Percentiles rank a stretch among this genome's conserved stretches.
phyloP scores from a whole-genome alignment of 1,140 invertebrate genomes.

The Spodoptera frugiperda region DNA sequence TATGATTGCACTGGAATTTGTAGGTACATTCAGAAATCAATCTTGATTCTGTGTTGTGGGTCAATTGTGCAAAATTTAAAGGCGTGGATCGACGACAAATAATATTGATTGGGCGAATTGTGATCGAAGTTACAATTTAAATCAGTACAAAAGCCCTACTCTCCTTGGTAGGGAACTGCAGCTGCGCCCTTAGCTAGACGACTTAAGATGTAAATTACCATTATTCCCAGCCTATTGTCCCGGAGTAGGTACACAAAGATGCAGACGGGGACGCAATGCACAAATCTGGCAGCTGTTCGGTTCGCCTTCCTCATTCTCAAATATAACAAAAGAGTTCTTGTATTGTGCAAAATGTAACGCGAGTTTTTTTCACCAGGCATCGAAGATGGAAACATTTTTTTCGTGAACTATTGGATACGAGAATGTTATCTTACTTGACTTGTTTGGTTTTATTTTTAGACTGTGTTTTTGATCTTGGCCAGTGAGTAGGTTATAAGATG shows the following conservation, averaged over 20 bases:
- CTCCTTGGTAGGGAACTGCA: conserved; percentile 71
- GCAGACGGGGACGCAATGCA: conserved; percentile 81
- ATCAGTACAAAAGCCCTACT: conserved; percentile 51
- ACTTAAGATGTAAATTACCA: conserved; percentile 85
- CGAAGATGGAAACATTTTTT: conserved; percentile 47
- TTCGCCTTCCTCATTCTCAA: conserved; percentile 81
- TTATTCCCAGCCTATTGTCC: conserved; percentile 79
- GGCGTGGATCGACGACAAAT: conserved; percentile 9
- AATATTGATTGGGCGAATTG: conserved; percentile 59
- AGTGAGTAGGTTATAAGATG: conserved; percentile 28
- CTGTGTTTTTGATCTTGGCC: background rate
- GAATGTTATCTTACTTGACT: conserved; percentile 1
- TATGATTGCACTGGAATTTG: background rate
- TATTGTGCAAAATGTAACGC: conserved; percentile 84
- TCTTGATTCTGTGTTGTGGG: background rate
- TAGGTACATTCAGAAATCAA: background rate
- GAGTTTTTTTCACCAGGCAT: conserved; percentile 63
- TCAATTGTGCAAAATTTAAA: conserved; percentile 25
- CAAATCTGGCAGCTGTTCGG: conserved; percentile 82
- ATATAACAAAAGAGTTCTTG: conserved; percentile 67
- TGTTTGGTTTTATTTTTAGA: conserved; percentile 17
- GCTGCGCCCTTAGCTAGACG: conserved; percentile 79
- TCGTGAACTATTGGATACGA: background rate
- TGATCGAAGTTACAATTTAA: conserved; percentile 53
- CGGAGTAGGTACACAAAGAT: conserved; percentile 73